Conservation (phyloP, 2,888 invertebrate genomes). For the Punctoribates punctum region DNA sequence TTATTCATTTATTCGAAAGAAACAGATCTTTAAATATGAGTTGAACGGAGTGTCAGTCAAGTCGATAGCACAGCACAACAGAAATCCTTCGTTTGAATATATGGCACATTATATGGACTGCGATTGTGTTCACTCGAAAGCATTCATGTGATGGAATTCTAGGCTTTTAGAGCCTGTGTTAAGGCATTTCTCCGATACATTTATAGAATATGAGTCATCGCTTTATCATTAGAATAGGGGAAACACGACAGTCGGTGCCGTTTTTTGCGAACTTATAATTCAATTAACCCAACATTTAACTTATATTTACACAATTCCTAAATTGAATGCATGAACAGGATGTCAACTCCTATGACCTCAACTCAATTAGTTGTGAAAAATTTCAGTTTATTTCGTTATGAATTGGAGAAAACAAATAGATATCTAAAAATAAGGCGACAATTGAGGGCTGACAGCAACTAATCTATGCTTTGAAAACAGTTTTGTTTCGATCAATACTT, state of each 20-base stretch:
- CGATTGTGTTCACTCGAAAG: no score
- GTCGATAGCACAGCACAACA: no score
- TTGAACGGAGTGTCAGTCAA: no score
- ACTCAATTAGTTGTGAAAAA: no score
- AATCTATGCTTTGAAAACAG: no score
- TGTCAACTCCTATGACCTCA: no score
- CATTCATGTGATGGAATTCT: slow-evolving; percentile 19
- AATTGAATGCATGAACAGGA: not conserved
- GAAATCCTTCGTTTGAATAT: no score
- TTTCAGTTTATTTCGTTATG: no score
- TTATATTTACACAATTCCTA: not conserved
- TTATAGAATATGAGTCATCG: slow-evolving; percentile 34
- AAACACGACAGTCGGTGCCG: slow-evolving; percentile 16
- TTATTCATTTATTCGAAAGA: not conserved
- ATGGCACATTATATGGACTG: no score
- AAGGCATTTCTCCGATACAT: slow-evolving; percentile 28
- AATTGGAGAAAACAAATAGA: no score
- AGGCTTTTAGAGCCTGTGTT: not conserved
- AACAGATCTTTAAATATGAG: not conserved
- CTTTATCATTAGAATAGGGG: slow-evolving; percentile 16
- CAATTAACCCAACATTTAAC: not conserved
- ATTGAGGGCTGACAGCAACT: no score
- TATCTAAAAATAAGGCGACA: no score
- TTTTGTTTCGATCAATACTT: not conserved
- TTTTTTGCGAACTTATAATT: not conserved